Percentiles rank a stretch among this genome's conserved stretches.
Evolutionary conservation across 2,888 invertebrate genomes (phyloP).

Genomic region (Cylindroiulus punctatus): DNA sequence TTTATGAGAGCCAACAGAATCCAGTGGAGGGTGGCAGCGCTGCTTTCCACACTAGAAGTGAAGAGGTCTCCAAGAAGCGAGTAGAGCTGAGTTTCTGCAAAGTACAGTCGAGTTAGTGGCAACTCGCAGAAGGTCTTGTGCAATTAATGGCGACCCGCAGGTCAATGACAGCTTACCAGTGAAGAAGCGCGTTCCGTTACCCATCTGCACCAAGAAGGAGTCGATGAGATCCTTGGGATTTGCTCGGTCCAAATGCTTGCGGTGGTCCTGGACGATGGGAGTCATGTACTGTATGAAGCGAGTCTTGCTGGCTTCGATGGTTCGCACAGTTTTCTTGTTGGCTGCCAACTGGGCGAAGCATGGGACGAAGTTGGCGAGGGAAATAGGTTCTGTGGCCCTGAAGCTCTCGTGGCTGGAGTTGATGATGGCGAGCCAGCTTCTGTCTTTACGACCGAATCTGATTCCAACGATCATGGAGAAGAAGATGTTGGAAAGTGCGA

Average conservation of each 20-base stretch:
- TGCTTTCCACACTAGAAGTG: too few species aligned
- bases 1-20: too few species aligned
- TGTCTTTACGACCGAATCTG: conserved; percentile 55
- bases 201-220: conserved; percentile 58
- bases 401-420: conserved; percentile 55
- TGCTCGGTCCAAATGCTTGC: conserved; percentile 32
- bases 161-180: conserved; percentile 58
- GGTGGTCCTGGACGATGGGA: conserved; percentile 57
- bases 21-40: too few species aligned
- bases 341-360: conserved; percentile 4
- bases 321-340: background rate
- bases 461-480: conserved; percentile 55
- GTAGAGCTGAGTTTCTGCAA: conserved; percentile 71
- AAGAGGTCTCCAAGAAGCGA: conserved; percentile 77
- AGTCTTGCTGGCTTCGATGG: background rate
- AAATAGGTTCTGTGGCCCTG: conserved; percentile 52
- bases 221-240: conserved; percentile 58
- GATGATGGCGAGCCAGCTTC: conserved; percentile 50
- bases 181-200: conserved; percentile 51
- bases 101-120: too few species aligned
- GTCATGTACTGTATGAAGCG: conserved; percentile 49
- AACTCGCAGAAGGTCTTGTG: too few species aligned
- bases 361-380: conserved; percentile 49
- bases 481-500: conserved; percentile 57
- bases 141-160: too few species aligned